A percentile compares a stretch with the other conserved stretches of the same genome.
Conservation (phyloP, 1,140 invertebrate genomes). For the Drosophila sproati region DNA sequence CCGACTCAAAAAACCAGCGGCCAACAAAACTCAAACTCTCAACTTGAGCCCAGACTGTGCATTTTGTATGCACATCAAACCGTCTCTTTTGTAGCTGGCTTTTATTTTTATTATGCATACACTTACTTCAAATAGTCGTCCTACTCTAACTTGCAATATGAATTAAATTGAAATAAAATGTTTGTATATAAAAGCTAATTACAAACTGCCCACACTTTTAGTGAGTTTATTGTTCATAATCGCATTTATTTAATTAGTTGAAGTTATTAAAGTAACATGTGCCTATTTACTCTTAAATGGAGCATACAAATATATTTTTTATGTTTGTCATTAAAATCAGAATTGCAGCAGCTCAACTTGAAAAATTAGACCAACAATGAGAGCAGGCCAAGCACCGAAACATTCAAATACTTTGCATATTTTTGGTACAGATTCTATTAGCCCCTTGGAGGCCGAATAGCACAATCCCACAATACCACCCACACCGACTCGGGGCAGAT, state of each 20-base stretch:
- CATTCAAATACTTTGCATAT: constrained; percentile 41
- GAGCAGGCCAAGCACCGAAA: background rate
- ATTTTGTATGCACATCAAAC: constrained; percentile 37
- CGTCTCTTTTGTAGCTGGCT: constrained; percentile 21
- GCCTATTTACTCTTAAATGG: no score
- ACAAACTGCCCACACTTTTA: no score
- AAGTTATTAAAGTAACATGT: no score
- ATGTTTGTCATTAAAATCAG: constrained; percentile 19
- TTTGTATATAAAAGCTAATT: no score
- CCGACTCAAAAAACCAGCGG: constrained; percentile 17
- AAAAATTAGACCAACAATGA: constrained; percentile 23
- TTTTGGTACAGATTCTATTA: constrained; percentile 54
- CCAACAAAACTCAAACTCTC: constrained; percentile 20
- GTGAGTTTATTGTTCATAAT: no score
- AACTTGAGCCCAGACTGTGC: constrained; percentile 34
- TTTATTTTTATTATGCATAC: constrained; percentile 8
- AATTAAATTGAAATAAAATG: background rate
- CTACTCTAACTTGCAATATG: background rate
- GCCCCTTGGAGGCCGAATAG: constrained; percentile 49
- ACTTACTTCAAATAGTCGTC: background rate
- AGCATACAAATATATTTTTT: background rate
- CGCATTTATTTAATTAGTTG: no score
- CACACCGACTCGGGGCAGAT: background rate
- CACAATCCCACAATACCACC: constrained; percentile 1
- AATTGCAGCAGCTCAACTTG: constrained; percentile 28